Evolutionary conservation across 2,888 invertebrate species (phyloP).

Genomic region (Melieria crassipennis): DNA sequence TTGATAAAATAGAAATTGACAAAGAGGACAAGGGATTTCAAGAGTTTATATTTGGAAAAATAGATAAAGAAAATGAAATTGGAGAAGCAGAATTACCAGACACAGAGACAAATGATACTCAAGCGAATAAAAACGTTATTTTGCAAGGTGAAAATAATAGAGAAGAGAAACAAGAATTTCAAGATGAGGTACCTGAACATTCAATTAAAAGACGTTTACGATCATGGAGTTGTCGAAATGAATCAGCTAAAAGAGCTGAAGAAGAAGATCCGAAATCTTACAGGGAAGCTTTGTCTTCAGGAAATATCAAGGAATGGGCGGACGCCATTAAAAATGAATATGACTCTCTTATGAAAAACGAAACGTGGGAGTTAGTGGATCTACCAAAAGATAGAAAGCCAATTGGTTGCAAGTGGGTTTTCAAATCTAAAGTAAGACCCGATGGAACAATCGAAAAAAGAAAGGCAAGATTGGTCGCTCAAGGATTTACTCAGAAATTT

Average conservation of each 20-base stretch:
- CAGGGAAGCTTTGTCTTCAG: too few relatives aligned
- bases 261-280: too few relatives aligned
- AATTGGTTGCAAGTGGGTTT: conserved; percentile 21
- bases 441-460: not conserved
- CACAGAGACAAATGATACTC: not conserved
- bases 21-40: not conserved
- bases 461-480: conserved; percentile 31
- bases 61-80: too few relatives aligned
- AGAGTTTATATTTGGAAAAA: conserved; percentile 13
- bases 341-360: conserved; percentile 38
- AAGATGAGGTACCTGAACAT: too few relatives aligned
- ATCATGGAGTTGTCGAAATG: too few relatives aligned
- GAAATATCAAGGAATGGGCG: conserved; percentile 31
- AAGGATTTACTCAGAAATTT: conserved; percentile 10
- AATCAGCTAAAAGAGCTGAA: too few relatives aligned
- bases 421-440: conserved; percentile 24
- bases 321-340: conserved; percentile 34
- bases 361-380: conserved; percentile 40
- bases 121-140: too few relatives aligned
- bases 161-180: too few relatives aligned
- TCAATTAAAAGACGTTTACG: too few relatives aligned
- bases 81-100: too few relatives aligned
- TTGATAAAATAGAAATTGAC: not conserved
- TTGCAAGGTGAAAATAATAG: too few relatives aligned
- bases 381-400: conserved; percentile 15